Conservation (phyloP, 2,113 vertebrate species). For the Tragelaphus strepsiceros region DNA sequence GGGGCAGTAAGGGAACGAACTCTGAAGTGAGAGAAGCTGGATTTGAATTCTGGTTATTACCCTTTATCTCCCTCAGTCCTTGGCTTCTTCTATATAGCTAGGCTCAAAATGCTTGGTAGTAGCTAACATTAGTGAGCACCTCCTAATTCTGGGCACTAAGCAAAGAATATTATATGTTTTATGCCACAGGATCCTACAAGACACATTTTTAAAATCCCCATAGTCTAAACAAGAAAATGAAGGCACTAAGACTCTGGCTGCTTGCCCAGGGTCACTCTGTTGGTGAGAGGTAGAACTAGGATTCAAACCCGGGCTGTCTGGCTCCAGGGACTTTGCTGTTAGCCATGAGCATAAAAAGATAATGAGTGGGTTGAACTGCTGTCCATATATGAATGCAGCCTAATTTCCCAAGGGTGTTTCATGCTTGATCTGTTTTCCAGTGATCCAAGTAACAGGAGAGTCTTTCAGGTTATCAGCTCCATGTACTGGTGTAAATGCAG, state of each 20-base stretch:
- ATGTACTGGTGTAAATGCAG: neutral
- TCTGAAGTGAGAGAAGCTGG: neutral
- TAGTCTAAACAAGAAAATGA: neutral
- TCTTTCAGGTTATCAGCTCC: neutral
- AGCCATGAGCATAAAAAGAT: neutral
- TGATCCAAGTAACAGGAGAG: neutral
- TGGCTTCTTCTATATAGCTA: neutral
- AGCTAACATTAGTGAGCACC: neutral
- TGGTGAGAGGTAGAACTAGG: neutral
- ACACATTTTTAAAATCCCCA: neutral
- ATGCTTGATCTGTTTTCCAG: neutral
- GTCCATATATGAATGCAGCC: neutral
- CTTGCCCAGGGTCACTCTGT: neutral
- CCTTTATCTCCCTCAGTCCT: neutral
- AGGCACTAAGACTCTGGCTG: neutral
- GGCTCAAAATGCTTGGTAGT: neutral
- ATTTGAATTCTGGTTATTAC: neutral
- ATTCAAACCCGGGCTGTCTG: neutral
- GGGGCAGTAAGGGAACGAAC: neutral
- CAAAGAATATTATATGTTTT: neutral
- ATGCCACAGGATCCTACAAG: neutral
- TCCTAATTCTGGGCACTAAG: neutral
- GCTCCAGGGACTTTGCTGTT: neutral
- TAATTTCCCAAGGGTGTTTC: neutral
- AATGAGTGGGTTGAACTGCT: neutral